A percentile compares a stretch with the other conserved stretches of the same genome.
These are phyloP conservation scores for Archips crataeganus DNA, from an alignment of 2,888 invertebrate genomes.

Conservation along the genomic window DNA sequence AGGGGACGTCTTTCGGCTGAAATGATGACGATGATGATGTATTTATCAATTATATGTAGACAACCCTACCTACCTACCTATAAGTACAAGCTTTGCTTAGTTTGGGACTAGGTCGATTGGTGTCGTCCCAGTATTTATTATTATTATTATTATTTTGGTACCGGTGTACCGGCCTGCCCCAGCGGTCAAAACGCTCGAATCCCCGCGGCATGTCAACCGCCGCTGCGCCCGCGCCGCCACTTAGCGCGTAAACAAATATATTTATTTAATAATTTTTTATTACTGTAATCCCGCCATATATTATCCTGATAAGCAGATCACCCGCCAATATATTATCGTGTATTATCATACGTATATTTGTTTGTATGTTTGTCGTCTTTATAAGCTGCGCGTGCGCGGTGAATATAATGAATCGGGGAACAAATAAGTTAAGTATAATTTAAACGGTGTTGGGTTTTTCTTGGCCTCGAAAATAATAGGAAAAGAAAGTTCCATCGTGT, in stretches of 20 bases:
- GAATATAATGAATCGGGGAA: conserved; percentile 37
- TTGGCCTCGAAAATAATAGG: background rate
- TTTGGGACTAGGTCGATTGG: no score
- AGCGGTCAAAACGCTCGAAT: background rate
- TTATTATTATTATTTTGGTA: no score
- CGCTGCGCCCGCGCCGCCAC: conserved; percentile 50
- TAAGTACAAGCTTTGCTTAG: no score
- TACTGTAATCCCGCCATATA: conserved; percentile 80
- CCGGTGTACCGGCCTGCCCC: no score
- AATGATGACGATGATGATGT: no score
- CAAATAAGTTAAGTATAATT: conserved; percentile 34
- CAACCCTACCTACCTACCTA: no score
- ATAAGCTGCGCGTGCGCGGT: conserved; percentile 50
- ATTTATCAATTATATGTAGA: no score
- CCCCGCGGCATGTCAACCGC: conserved; percentile 46
- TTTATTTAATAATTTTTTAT: conserved; percentile 84
- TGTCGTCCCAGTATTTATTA: no score
- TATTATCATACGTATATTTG: conserved; percentile 49
- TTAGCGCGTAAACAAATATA: conserved; percentile 75
- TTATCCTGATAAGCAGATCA: conserved; percentile 81
- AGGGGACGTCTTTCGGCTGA: no score
- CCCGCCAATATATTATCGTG: conserved; percentile 63
- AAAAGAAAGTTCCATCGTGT: background rate
- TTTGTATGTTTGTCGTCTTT: conserved; percentile 44
- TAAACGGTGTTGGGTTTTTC: conserved; percentile 17